These are phyloP conservation scores for Tachuris rubrigastra DNA, from an alignment of 2,113 vertebrate species.

Conservation along the genomic window DNA sequence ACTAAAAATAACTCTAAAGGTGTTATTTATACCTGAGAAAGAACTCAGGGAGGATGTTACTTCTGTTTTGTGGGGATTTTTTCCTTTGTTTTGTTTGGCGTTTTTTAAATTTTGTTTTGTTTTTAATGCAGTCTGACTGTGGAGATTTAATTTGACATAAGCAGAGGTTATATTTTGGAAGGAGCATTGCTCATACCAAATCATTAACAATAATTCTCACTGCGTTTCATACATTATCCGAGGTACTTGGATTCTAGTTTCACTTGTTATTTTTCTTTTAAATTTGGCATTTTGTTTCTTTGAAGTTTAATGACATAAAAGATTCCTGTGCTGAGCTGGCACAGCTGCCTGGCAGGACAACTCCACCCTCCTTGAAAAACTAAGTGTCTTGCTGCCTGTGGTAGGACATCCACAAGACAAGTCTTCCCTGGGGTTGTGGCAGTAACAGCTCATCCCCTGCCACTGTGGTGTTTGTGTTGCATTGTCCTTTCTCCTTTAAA, in stretches of 20 bases:
- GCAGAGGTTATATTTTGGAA: background rate
- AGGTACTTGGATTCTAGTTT: background rate
- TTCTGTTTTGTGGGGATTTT: background rate
- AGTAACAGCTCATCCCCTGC: background rate
- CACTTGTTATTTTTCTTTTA: background rate
- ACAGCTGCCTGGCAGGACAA: background rate
- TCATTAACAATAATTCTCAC: background rate
- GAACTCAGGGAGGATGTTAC: background rate
- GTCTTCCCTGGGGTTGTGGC: background rate
- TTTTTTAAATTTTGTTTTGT: background rate
- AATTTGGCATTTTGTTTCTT: background rate
- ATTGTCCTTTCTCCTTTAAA: background rate
- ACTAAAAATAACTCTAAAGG: background rate
- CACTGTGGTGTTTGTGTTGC: fast-evolving
- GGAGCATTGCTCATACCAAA: background rate
- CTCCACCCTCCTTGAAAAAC: background rate
- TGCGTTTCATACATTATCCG: background rate
- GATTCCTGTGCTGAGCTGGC: background rate
- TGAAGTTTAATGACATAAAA: background rate
- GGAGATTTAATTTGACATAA: background rate
- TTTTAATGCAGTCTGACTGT: background rate
- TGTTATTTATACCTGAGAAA: background rate
- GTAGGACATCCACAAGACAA: fast-evolving
- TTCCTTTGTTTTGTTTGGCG: background rate
- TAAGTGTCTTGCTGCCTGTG: background rate